phyloP scores from a whole-genome alignment of 35 echinoderm and acorn worm genomes.

The Hemicentrotus pulcherrimus region DNA sequence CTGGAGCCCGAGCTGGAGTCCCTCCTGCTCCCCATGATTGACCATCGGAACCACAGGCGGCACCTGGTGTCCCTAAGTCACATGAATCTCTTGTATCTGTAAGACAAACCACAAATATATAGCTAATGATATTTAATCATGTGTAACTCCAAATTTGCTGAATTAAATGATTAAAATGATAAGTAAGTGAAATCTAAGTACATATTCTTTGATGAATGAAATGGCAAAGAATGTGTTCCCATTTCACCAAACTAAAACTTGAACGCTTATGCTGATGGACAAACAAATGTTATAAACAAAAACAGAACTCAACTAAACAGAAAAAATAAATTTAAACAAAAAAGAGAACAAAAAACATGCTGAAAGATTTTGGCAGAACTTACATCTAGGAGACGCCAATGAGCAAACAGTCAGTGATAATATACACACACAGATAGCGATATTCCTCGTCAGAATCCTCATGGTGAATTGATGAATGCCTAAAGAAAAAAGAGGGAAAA shows the following conservation, averaged over 20 bases:
- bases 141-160: too few species aligned
- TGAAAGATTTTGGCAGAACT: not conserved
- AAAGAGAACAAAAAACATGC: too few species aligned
- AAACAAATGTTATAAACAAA: too few species aligned
- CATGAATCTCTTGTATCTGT: not conserved
- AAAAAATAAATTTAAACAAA: too few species aligned
- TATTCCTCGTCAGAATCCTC: not conserved
- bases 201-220: too few species aligned
- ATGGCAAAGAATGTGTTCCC: too few species aligned
- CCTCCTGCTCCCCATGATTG: not conserved
- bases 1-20: not conserved
- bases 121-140: too few species aligned
- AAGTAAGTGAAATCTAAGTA: too few species aligned
- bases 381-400: not conserved
- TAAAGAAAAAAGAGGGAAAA: not conserved
- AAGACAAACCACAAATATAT: not conserved
- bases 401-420: not conserved
- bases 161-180: too few species aligned
- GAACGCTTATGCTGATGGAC: too few species aligned
- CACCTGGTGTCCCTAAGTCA: not conserved
- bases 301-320: too few species aligned
- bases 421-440: not conserved
- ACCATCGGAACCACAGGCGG: not conserved
- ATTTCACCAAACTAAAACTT: too few species aligned
- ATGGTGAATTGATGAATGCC: not conserved